phyloP scores from a whole-genome alignment of 2,888 invertebrate species.

The Proisotoma minuta region DNA sequence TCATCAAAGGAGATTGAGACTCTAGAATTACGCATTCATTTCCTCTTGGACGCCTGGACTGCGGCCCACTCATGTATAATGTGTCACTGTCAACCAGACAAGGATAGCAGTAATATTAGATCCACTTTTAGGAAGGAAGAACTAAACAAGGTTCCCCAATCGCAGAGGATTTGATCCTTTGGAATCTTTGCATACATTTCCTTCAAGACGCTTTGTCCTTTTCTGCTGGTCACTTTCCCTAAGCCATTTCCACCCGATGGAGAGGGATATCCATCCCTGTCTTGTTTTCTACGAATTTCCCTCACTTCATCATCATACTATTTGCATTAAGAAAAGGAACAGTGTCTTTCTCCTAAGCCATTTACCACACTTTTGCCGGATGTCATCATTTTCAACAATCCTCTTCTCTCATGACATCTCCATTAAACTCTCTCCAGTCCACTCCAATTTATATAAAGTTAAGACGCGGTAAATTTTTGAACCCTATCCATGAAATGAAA shows the following conservation, averaged over 20 bases:
- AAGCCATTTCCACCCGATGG: constrained; percentile 8
- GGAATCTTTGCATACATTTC: constrained; percentile 6
- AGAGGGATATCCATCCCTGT: constrained; percentile 13
- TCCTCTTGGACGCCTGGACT: constrained; percentile 36
- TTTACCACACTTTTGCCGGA: constrained; percentile 46
- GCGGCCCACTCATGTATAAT: constrained; percentile 38
- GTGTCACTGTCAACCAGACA: constrained; percentile 44
- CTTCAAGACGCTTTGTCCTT: not conserved
- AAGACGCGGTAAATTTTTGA: too few relatives aligned
- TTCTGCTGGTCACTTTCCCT: constrained; percentile 1
- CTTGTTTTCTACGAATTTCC: constrained; percentile 22
- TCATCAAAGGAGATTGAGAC: constrained; percentile 26
- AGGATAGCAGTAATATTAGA: constrained; percentile 3
- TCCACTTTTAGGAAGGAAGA: not conserved
- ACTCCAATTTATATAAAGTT: not conserved
- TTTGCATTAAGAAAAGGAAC: constrained; percentile 34
- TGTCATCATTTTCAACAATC: constrained; percentile 45
- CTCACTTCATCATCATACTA: constrained; percentile 45
- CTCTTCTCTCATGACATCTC: constrained; percentile 27
- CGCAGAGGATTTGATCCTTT: constrained; percentile 17
- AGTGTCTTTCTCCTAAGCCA: constrained; percentile 36
- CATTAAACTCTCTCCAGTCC: constrained; percentile 15
- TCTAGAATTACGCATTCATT: constrained; percentile 42
- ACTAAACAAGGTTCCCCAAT: constrained; percentile 8
- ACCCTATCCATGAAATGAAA: too few relatives aligned